Conservation (phyloP, 2,888 invertebrate species). For the Nomada fabriciana region DNA sequence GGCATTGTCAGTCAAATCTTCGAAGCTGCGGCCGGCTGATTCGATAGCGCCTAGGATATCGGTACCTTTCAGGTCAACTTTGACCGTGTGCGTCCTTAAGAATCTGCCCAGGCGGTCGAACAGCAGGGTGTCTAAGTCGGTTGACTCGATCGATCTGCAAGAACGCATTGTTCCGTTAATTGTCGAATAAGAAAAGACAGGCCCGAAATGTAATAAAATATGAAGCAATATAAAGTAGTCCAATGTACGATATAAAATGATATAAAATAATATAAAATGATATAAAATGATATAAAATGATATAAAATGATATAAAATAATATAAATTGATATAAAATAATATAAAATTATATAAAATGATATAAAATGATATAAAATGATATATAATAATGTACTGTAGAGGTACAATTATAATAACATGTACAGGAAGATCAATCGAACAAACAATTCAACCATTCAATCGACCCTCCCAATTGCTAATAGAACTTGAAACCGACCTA, state of each 20-base stretch:
- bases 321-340: no score
- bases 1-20: slow-evolving; percentile 85
- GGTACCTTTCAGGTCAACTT: slow-evolving; percentile 93
- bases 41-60: slow-evolving; percentile 93
- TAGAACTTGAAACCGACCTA: slow-evolving; percentile 85
- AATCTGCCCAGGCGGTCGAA: slow-evolving; percentile 90
- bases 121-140: slow-evolving; percentile 87
- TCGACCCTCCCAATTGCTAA: neutral
- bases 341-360: no score
- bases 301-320: no score
- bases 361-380: no score
- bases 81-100: slow-evolving; percentile 92
- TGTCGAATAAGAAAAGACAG: no score
- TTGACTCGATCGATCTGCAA: slow-evolving; percentile 82
- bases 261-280: no score
- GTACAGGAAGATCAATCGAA: neutral
- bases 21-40: slow-evolving; percentile 92
- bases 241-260: no score
- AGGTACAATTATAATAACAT: no score
- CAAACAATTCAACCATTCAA: neutral
- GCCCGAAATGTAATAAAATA: neutral
- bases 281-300: no score
- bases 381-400: no score
- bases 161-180: neutral
- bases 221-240: no score